Conservation (phyloP, 2,797 vertebrate genomes). For the Cyprinodon diabolis region DNA sequence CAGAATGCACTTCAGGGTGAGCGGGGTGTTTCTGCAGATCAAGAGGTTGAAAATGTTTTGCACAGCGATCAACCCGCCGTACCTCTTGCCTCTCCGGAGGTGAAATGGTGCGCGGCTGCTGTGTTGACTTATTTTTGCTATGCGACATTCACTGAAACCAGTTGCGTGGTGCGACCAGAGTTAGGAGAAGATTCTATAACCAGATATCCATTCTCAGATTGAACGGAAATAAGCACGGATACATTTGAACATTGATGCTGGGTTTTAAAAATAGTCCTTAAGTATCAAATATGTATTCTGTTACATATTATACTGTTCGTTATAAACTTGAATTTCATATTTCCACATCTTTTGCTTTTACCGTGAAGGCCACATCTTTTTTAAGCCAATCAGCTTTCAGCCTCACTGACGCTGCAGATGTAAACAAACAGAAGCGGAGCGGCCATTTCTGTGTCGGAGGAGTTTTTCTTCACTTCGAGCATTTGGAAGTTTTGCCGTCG, state of each 20-base stretch:
- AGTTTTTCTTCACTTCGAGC: not conserved
- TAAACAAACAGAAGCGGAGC: slow-evolving; percentile 72
- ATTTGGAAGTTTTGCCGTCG: not conserved
- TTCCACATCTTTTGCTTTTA: rapidly evolving
- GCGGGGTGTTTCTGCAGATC: not conserved
- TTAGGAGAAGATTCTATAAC: not conserved
- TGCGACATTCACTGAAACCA: not conserved
- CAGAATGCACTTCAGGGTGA: not conserved
- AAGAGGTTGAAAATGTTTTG: too few relatives aligned
- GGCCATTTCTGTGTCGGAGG: slow-evolving; percentile 58
- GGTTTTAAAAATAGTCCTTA: not conserved
- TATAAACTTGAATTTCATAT: not conserved
- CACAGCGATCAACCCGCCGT: not conserved
- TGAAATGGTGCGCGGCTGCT: not conserved
- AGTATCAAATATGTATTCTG: not conserved
- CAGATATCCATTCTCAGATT: not conserved
- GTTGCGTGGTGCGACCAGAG: not conserved
- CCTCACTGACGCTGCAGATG: slow-evolving; percentile 46
- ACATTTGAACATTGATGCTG: not conserved
- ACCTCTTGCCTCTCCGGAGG: not conserved
- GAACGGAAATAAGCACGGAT: not conserved
- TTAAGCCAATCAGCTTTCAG: slow-evolving; percentile 47
- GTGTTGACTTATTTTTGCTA: not conserved
- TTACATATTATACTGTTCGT: not conserved
- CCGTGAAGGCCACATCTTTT: slow-evolving; percentile 4